Conservation (phyloP, 2,113 vertebrate species). For the Ptilorrhoa leucosticta region DNA sequence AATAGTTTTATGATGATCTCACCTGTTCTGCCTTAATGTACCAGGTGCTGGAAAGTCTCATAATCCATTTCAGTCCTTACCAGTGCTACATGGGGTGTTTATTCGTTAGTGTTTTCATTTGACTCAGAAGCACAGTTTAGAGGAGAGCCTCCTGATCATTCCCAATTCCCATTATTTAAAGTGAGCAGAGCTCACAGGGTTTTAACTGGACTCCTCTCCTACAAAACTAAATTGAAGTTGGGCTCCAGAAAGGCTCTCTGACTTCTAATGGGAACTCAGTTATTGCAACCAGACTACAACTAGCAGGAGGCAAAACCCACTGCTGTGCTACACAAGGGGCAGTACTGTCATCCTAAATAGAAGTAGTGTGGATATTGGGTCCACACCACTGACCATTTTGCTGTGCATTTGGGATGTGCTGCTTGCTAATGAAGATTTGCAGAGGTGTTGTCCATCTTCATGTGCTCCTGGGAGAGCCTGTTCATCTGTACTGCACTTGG, state of each 20-base stretch:
- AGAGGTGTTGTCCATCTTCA: not conserved
- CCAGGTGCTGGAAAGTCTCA: not conserved
- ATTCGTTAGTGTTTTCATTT: not conserved
- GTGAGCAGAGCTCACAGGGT: not conserved
- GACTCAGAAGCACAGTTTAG: not conserved
- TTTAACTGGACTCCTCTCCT: not conserved
- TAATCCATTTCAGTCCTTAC: not conserved
- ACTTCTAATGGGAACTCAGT: not conserved
- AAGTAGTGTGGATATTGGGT: not conserved
- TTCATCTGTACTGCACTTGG: not conserved
- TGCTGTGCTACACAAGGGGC: not conserved
- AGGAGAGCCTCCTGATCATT: not conserved
- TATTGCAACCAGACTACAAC: not conserved
- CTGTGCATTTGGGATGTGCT: not conserved
- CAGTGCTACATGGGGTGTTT: not conserved
- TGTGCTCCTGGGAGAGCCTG: not conserved
- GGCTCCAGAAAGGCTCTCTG: not conserved
- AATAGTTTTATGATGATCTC: not conserved
- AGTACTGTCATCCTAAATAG: not conserved
- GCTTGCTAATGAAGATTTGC: not conserved
- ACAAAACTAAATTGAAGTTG: rapidly evolving
- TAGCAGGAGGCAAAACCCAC: not conserved
- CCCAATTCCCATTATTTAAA: not conserved
- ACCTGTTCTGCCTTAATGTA: not conserved
- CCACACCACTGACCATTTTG: not conserved